Conservation (phyloP, 2,113 vertebrate species). For the Labeo catla region DNA sequence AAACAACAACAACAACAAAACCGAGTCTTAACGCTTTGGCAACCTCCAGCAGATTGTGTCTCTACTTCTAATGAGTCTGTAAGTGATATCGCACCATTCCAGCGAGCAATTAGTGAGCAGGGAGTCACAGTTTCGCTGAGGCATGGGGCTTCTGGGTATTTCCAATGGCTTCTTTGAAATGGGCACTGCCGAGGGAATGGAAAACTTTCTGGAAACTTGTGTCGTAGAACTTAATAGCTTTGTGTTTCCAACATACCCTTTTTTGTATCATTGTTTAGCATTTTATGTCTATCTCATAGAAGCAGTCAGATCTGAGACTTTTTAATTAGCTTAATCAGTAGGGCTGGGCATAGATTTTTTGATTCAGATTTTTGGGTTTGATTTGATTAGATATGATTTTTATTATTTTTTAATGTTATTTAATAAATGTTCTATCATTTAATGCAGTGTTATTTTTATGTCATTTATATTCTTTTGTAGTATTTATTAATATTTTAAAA, state of each 20-base stretch:
- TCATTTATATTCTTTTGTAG: neutral
- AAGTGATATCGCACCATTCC: conserved; percentile 30
- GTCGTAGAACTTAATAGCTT: neutral
- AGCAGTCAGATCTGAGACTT: neutral
- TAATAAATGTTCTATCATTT: neutral
- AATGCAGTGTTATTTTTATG: neutral
- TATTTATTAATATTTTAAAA: neutral
- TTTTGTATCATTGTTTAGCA: neutral
- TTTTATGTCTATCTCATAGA: neutral
- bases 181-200: neutral
- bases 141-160: conserved; percentile 25
- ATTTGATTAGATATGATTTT: too few species aligned
- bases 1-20: conserved; percentile 51
- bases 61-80: conserved; percentile 52
- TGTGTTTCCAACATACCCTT: neutral
- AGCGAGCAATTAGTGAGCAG: conserved; percentile 36
- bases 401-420: neutral
- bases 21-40: conserved; percentile 37
- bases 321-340: neutral
- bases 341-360: neutral
- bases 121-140: neutral
- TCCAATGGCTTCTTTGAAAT: neutral
- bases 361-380: neutral
- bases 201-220: neutral
- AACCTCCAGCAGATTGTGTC: conserved; percentile 3